These are phyloP conservation scores for Ceratina japonica DNA, from an alignment of 1,140 invertebrate species.

Conservation along the genomic window DNA sequence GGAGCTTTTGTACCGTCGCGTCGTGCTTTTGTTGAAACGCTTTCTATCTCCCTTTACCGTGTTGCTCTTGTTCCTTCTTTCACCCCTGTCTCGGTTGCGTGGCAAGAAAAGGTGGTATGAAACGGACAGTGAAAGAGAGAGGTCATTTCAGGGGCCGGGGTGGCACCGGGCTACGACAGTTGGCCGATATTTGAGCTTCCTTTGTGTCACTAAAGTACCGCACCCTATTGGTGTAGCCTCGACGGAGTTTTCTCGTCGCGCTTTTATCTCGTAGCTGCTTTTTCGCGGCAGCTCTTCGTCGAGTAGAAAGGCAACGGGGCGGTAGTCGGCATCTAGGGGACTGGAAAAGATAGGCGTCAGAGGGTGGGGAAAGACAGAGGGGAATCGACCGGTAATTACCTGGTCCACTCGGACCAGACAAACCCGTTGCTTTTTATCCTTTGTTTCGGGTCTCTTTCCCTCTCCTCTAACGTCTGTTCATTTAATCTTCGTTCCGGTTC, in stretches of 20 bases:
- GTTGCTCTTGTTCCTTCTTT: constrained; percentile 1
- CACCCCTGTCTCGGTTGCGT: neutral
- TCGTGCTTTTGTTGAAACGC: constrained; percentile 57
- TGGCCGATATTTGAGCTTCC: constrained; percentile 70
- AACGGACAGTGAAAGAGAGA: constrained; percentile 52
- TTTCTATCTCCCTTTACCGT: constrained; percentile 14
- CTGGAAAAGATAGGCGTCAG: constrained; percentile 52
- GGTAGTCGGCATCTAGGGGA: neutral
- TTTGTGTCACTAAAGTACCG: constrained; percentile 67
- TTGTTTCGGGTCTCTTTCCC: constrained; percentile 43
- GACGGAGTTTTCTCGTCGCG: constrained; percentile 60
- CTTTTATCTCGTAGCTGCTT: constrained; percentile 58
- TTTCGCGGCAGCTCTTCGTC: constrained; percentile 51
- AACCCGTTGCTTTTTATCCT: constrained; percentile 60
- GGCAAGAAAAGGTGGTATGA: constrained; percentile 48
- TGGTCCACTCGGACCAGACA: constrained; percentile 58
- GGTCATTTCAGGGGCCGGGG: constrained; percentile 49
- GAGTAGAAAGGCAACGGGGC: constrained; percentile 5
- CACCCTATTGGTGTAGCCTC: constrained; percentile 57
- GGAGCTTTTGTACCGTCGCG: constrained; percentile 63
- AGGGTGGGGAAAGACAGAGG: constrained; percentile 43
- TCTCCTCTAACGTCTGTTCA: constrained; percentile 53
- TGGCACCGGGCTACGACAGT: constrained; percentile 64
- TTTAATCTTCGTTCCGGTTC: constrained; percentile 60
- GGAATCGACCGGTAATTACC: constrained; percentile 65